phyloP scores from a whole-genome alignment of 1,140 invertebrate genomes.

The Atta cephalotes region DNA sequence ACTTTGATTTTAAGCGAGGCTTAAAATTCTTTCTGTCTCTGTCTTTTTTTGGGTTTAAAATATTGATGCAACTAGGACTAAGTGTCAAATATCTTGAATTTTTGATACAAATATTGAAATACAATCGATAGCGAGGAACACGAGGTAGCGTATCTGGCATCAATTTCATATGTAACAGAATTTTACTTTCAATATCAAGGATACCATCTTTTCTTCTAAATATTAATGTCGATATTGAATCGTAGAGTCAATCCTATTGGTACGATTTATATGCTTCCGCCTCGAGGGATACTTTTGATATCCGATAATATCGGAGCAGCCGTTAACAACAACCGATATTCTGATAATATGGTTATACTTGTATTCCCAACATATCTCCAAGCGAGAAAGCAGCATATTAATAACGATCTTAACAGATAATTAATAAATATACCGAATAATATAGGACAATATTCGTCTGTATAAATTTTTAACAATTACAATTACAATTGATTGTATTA shows the following conservation, averaged over 20 bases:
- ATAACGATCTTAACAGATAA: slow-evolving; percentile 13
- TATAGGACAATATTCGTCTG: neutral
- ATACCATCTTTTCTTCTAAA: slow-evolving; percentile 16
- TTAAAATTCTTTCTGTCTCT: too few species aligned
- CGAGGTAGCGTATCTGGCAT: neutral
- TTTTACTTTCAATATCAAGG: slow-evolving; percentile 36
- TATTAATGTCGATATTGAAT: slow-evolving; percentile 40
- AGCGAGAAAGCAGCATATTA: neutral
- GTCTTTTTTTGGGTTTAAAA: too few species aligned
- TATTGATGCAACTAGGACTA: too few species aligned
- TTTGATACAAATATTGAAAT: neutral
- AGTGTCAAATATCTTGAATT: neutral
- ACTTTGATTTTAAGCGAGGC: too few species aligned
- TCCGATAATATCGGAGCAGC: slow-evolving; percentile 11
- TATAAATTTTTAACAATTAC: neutral
- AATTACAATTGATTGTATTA: too few species aligned
- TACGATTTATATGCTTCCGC: neutral
- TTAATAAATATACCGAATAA: neutral
- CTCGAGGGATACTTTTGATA: slow-evolving; percentile 30
- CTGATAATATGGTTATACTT: neutral
- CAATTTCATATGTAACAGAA: neutral
- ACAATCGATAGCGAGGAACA: neutral
- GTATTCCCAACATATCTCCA: neutral
- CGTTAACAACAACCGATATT: slow-evolving; percentile 16
- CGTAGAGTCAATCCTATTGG: neutral